Evolutionary conservation across 2,888 invertebrate genomes (phyloP), one percentile per base, ranked within the genome.

Genomic region (Choristoneura rosaceana): DNA sequence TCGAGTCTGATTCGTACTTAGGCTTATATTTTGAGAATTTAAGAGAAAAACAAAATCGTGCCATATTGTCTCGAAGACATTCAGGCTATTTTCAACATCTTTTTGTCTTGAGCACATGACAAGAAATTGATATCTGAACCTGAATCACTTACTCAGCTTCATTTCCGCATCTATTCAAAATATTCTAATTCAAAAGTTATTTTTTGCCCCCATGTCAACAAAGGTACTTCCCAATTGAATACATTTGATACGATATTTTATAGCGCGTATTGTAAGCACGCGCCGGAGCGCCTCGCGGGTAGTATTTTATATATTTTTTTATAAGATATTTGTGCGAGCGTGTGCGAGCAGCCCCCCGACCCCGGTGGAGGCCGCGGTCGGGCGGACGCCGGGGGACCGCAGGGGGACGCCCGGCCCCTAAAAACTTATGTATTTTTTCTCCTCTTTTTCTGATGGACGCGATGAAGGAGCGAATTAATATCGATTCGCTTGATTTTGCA

Each of bases 351-450:
- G 79, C 84, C 82, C 82, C 76, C 74, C 76, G 76, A 77, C 76
- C 79, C 76, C 79, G 80, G 79, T 4, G 50, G 43, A 12, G 75
- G 76, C 70, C 74, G 76, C 74, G 69, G 69, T 66, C 74, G 78
- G 78, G 73, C 64, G 65, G 65, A 41, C 75, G 52, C 50, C 71
- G 76, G 80, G 83, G 83, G 84, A 81, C 77, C 78, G 84, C 79
- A 79, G 84, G 85, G 83, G 86, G 86, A 82, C 77, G 84, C 41
- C 82, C 88, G 86, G 87, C 93, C 92, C 93, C 93, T 94, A 94
- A 94, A 94, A 94, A 94, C 93, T 93, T 92, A 93, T 93, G 89
- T 93, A 93, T 93, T 93, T 93, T 92, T 91, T 93, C 91, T 89
- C 90, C 89, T 92, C 68, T 93, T 93, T 93, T 93, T 91, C 92